Base-by-base conservation (phyloP, 64 coral and sea anemone species). In the Acropora tenuis region DNA sequence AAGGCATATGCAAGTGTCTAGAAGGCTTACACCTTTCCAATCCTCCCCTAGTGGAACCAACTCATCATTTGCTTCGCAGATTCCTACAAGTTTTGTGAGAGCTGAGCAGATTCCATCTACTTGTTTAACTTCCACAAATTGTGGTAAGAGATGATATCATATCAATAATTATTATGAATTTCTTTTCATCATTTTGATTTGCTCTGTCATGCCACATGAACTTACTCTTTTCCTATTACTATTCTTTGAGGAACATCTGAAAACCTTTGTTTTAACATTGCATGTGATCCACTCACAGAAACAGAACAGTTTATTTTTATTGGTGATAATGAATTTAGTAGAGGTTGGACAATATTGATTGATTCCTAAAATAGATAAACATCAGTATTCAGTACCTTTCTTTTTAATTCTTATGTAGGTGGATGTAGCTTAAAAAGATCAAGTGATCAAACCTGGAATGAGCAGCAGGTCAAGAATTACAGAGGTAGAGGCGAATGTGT, bases 391-490 rank as follows among this genome's bases (percentile, higher is more conserved):
- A 1, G 17, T 71, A 1, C 15, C 2, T 48, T 6, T 77, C 1
- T 76, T 0, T 45, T 45, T 41, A 3, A 44, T 15, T 18, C 15
- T 43, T 42, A 3, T 81, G 59, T 81, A 15, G 1, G 12, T 58
- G 67, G 80, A 20, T 57, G 58, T 17, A 83, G 11, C 42, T 45
- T 3, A 0, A 83, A 83, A 83, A 83, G 80, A 83, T 40, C 59
- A 42, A 67, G 6, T 83, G 57, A 67, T n/a, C 30, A 40, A 47
- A 43, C 10, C 17, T 45, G 40, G 80, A 16, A 53, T 0, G 85
- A 87, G 18, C 68, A 87, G 48, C 69, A 49, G 18, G 47, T 41
- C 17, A 87, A 87, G 41, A 87, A 76, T 19, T 50, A 40, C 45
- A 42, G 85, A 74, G 85, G 85, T 74, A 44, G 7, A 73, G 43